phyloP scores from a whole-genome alignment of 2,797 vertebrate species.

The Onychomys leucogaster region DNA sequence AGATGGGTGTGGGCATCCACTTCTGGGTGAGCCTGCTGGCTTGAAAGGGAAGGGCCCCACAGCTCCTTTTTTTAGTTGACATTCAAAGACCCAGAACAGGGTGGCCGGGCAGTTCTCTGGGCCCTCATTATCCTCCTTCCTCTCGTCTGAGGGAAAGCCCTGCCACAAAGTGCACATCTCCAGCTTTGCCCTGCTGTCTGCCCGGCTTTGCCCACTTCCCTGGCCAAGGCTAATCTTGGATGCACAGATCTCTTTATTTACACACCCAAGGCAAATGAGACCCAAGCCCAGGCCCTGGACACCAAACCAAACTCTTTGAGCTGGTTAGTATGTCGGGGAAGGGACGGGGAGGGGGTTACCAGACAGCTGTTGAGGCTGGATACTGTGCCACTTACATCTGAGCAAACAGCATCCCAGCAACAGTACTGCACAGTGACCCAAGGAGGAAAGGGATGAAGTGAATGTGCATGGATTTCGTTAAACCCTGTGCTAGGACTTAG shows the following conservation, averaged over 20 bases:
- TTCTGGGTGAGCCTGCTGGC: conserved; percentile 47
- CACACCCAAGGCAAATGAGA: conserved; percentile 56
- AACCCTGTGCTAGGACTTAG: background rate
- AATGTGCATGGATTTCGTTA: accelerated
- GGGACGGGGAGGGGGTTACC: conserved; percentile 29
- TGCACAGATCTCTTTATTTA: conserved; percentile 19
- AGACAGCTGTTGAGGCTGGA: background rate
- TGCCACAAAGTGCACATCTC: conserved; percentile 80
- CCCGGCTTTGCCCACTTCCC: conserved; percentile 46
- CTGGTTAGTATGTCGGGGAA: conserved; percentile 69
- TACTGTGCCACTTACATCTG: background rate
- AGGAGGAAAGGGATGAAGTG: background rate
- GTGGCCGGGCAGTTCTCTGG: conserved; percentile 24
- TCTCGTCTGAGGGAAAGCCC: conserved; percentile 67
- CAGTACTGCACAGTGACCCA: background rate
- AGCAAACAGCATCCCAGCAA: background rate
- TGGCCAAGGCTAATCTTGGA: conserved; percentile 4
- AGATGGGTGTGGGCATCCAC: conserved; percentile 43
- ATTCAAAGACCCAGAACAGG: conserved; percentile 62
- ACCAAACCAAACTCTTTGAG: conserved; percentile 68
- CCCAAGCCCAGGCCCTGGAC: conserved; percentile 56
- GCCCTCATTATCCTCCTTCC: conserved; percentile 67
- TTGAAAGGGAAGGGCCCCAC: conserved; percentile 66
- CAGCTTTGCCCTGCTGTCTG: conserved; percentile 46
- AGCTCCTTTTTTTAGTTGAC: conserved; percentile 77